Base-by-base conservation (phyloP, 2,888 invertebrate species). In the Orthosia gracilis region DNA sequence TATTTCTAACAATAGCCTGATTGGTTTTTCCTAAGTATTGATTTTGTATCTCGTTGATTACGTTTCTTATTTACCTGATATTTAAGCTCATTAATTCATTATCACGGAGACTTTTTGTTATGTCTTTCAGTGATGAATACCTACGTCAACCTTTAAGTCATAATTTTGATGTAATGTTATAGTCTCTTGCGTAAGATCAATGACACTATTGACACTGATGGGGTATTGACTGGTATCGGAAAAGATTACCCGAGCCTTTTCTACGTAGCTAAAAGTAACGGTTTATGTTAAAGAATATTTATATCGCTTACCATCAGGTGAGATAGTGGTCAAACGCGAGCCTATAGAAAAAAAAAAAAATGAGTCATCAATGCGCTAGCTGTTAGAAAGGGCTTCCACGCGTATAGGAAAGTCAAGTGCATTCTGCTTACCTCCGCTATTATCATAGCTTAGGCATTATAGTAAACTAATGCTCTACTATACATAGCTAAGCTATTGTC, bases 31-130 rank as follows among this genome's bases (percentile, higher is more conserved):
- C 61, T n/a, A n/a, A 13, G 45, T 59, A 72, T 65, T 59, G n/a
- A 72, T 77, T 68, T 61, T 45, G 17, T 26, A 26, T 67, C 26
- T 18, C 18, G 7, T 26, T 63, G 26, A 49, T 63, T 68, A 23
- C 15, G 15, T 71, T 76, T 47, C 65, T 31, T 23, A 81, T 78
- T 69, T 59, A 62, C 73, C 55, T 66, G 65, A 55, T 59, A 73
- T 69, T 69, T 64, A 66, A 78, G 67, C 69, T 69, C 65, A 80
- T 80, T 82, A 55, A 82, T 73, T 73, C 73, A 57, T 52, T 31
- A 63, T 63, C 58, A 80, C 55, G 73, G 31, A 52, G 47, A 26
- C 21, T 52, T 62, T 67, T 62, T 50, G 26, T 57, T 61, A 55
- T 13, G 50, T 69, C 2, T 50, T 9, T 58, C n/a, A 57, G 26